Conservation (phyloP, 2,113 vertebrate genomes). For the Aplodontia rufa region DNA sequence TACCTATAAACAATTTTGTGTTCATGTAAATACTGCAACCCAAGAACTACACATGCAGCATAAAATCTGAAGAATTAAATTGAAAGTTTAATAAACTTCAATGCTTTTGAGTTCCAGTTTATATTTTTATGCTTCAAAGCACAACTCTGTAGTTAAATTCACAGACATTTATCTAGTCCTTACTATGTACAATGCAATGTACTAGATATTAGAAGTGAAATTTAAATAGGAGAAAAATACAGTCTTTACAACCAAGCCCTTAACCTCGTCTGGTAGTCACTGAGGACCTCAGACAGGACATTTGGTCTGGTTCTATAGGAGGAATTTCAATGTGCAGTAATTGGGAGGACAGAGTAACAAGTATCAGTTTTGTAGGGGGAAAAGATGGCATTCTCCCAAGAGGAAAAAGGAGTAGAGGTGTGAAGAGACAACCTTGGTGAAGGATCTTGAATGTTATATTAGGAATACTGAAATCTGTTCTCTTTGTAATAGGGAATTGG, state of each 20-base stretch:
- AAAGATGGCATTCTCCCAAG: neutral
- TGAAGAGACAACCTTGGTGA: neutral
- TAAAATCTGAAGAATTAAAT: constrained; percentile 91
- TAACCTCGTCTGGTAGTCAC: neutral
- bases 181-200: neutral
- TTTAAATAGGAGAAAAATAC: constrained; percentile 27
- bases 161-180: constrained; percentile 43
- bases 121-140: constrained; percentile 46
- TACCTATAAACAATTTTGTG: constrained; percentile 99
- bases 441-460: neutral
- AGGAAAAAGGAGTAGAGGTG: neutral
- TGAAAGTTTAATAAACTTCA: constrained; percentile 60
- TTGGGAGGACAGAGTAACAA: neutral
- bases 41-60: constrained; percentile 97
- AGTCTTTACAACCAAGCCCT: neutral
- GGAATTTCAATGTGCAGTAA: neutral
- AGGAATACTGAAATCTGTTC: neutral
- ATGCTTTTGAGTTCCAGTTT: constrained; percentile 21
- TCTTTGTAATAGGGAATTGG: neutral
- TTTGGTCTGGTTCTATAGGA: neutral
- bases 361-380: neutral
- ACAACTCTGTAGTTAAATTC: constrained; percentile 36
- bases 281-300: neutral
- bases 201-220: neutral
- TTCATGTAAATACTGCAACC: constrained; percentile 97